Percentiles rank a stretch among this genome's conserved stretches.
Evolutionary conservation across 1,140 invertebrate species (phyloP).

Genomic region (Drosophila persimilis): DNA sequence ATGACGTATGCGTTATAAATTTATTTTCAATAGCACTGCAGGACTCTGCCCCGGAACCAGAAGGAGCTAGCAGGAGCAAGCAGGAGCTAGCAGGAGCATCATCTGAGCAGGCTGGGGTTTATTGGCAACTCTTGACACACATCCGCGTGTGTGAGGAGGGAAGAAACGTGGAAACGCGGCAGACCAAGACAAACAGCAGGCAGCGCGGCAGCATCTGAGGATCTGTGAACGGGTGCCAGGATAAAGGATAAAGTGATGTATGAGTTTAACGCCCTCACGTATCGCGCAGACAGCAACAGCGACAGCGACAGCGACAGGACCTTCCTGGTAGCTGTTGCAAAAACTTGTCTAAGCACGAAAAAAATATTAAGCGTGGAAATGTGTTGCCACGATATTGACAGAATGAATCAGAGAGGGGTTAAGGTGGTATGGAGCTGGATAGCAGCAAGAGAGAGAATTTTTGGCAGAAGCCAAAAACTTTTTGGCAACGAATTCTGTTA

Average conservation of each 20-base stretch:
- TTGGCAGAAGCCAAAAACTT: slow-evolving; percentile 31
- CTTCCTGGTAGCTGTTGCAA: slow-evolving; percentile 21
- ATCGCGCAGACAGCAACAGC: slow-evolving; percentile 43
- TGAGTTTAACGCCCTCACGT: slow-evolving; percentile 82
- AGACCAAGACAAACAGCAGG: slow-evolving; percentile 48
- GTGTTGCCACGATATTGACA: slow-evolving; percentile 71
- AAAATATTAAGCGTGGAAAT: slow-evolving; percentile 67
- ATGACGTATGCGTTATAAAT: slow-evolving; percentile 80
- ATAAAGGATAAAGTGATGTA: slow-evolving; percentile 73
- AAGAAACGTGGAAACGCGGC: slow-evolving; percentile 44
- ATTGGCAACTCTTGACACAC: slow-evolving; percentile 81
- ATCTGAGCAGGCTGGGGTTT: slow-evolving; percentile 22
- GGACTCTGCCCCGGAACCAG: slow-evolving; percentile 1
- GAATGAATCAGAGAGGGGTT: slow-evolving; percentile 25
- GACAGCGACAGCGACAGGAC: slow-evolving; percentile 31
- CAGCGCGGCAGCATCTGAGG: slow-evolving; percentile 8
- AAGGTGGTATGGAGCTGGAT: background rate
- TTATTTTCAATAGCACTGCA: slow-evolving; percentile 71
- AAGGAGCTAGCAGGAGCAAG: slow-evolving; percentile 13
- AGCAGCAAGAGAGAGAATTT: background rate
- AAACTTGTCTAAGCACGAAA: slow-evolving; percentile 61
- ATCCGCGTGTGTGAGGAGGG: slow-evolving; percentile 52
- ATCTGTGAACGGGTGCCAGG: too few species aligned
- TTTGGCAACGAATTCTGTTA: slow-evolving; percentile 67
- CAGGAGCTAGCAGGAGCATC: background rate